These are phyloP conservation scores for Coccyzus lansbergi DNA, from an alignment of 2,797 vertebrate genomes.

Conservation along the genomic window DNA sequence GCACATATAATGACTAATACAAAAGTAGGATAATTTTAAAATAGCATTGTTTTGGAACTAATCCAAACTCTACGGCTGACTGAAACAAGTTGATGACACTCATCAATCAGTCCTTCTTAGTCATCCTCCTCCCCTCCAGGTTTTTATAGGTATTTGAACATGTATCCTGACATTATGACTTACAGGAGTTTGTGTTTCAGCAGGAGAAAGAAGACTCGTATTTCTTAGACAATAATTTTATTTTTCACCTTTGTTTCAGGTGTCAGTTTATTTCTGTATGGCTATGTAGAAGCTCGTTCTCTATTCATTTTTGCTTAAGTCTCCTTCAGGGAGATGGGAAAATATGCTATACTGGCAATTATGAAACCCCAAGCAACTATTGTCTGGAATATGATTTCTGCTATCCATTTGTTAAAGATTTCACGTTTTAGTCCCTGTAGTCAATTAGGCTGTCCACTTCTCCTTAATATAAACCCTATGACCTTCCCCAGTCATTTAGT, in stretches of 20 bases:
- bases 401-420: background rate
- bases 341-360: background rate
- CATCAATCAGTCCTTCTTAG: background rate
- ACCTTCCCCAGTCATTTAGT: background rate
- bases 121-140: rapidly evolving
- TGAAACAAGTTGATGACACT: background rate
- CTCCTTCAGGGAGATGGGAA: background rate
- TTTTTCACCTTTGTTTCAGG: background rate
- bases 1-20: background rate
- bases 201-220: background rate
- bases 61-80: background rate
- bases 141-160: background rate
- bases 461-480: background rate
- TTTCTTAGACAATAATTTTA: background rate
- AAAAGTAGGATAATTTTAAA: background rate
- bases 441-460: background rate
- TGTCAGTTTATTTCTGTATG: background rate
- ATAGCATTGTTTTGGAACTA: background rate
- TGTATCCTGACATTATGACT: background rate
- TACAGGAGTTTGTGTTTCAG: background rate
- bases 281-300: background rate
- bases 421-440: background rate
- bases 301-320: background rate
- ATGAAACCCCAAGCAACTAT: background rate
- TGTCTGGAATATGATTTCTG: background rate